Evolutionary conservation across 2,888 invertebrate genomes (phyloP).

Genomic region (Lordiphosa andalusiaca): DNA sequence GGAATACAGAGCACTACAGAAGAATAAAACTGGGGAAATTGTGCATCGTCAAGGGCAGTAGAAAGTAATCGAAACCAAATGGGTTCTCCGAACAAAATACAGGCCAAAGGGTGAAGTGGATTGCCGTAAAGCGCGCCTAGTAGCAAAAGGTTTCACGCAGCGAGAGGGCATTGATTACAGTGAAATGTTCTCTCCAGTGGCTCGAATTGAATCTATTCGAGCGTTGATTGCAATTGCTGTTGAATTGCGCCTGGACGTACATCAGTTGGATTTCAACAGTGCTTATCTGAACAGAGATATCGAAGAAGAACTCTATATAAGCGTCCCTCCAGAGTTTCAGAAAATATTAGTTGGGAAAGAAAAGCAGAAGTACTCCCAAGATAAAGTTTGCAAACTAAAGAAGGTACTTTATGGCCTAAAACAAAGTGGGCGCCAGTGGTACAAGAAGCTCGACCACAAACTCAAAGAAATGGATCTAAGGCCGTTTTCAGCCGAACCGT

Average conservation of each 20-base stretch:
- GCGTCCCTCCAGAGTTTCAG: constrained; percentile 2
- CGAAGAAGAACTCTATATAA: constrained; percentile 11
- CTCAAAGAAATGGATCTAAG: constrained; percentile 4
- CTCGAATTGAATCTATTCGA: constrained; percentile 43
- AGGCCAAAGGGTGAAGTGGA: too few relatives aligned
- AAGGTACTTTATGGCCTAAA: constrained; percentile 8
- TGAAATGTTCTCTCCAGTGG: too few relatives aligned
- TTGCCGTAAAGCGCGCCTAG: too few relatives aligned
- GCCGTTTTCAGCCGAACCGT: background rate
- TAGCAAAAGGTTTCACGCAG: too few relatives aligned
- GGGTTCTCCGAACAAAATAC: too few relatives aligned
- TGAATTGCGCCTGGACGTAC: constrained; percentile 12
- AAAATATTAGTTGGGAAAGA: constrained; percentile 8
- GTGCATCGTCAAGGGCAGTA: too few relatives aligned
- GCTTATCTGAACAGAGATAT: constrained; percentile 20
- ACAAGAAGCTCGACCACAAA: constrained; percentile 13
- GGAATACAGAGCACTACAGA: too few relatives aligned
- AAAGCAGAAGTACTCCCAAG: constrained; percentile 1
- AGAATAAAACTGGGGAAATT: too few relatives aligned
- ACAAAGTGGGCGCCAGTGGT: constrained; percentile 9
- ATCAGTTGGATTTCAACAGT: too few relatives aligned
- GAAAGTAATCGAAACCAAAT: too few relatives aligned
- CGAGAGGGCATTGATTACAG: too few relatives aligned
- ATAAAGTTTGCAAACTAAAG: too few relatives aligned
- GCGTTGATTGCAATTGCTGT: constrained; percentile 42